phyloP scores from a whole-genome alignment of 2,797 vertebrate genomes.

The Enteromius treurensis region DNA sequence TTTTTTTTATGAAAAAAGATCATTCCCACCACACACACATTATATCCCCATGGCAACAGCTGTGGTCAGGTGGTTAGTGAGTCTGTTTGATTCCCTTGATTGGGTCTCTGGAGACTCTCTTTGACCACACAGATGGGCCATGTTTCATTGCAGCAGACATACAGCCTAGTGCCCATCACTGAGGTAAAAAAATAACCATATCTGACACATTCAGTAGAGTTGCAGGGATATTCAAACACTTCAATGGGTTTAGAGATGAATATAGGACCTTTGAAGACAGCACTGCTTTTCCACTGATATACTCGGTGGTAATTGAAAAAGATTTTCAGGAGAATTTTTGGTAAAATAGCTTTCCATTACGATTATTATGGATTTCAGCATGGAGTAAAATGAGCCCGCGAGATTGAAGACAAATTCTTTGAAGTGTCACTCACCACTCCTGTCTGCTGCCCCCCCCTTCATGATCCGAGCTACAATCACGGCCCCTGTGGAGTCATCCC shows the following conservation, averaged over 20 bases:
- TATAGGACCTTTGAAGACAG: slow-evolving; percentile 1
- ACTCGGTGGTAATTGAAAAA: not conserved
- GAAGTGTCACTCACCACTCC: slow-evolving; percentile 82
- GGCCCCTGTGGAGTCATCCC: slow-evolving; percentile 87
- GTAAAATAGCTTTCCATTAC: slow-evolving; percentile 9
- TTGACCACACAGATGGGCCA: slow-evolving; percentile 25
- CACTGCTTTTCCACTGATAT: not conserved
- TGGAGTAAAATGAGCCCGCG: not conserved
- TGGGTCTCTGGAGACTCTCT: slow-evolving; percentile 53
- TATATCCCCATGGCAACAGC: slow-evolving; percentile 62
- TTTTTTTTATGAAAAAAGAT: slow-evolving; percentile 21
- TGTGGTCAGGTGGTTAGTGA: slow-evolving; percentile 52
- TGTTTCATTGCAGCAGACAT: slow-evolving; percentile 7
- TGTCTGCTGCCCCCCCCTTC: slow-evolving; percentile 93
- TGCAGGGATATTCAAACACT: slow-evolving; percentile 7
- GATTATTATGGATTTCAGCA: slow-evolving; percentile 2
- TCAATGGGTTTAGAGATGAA: slow-evolving; percentile 1
- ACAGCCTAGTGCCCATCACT: not conserved
- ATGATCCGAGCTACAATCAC: slow-evolving; percentile 94
- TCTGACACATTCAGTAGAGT: not conserved
- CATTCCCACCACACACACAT: slow-evolving; percentile 26
- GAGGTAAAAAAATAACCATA: not conserved
- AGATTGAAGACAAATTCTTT: slow-evolving; percentile 13
- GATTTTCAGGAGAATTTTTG: not conserved
- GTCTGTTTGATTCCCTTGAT: slow-evolving; percentile 54